Conservation (phyloP, 2,113 vertebrate species). For the Archilochus colubris region DNA sequence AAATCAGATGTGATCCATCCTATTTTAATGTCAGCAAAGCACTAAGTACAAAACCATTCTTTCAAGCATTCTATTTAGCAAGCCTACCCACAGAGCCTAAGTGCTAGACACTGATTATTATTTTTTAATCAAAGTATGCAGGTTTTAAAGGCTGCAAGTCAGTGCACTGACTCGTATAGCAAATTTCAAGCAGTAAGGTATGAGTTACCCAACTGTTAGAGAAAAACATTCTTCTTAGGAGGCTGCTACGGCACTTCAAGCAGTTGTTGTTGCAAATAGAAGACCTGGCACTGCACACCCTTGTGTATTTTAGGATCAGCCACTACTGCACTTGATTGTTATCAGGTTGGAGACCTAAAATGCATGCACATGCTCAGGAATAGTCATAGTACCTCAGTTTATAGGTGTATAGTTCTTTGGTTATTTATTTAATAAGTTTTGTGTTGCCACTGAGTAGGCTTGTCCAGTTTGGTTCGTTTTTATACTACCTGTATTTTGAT, state of each 20-base stretch:
- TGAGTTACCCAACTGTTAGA: background rate
- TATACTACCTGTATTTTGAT: background rate
- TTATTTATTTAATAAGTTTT: background rate
- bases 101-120: background rate
- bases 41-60: background rate
- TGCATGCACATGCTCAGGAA: background rate
- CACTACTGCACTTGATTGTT: background rate
- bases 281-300: background rate
- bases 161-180: background rate
- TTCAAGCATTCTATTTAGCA: background rate
- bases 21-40: background rate
- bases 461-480: background rate
- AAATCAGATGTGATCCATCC: background rate
- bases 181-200: background rate
- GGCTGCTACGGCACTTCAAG: background rate
- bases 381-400: background rate
- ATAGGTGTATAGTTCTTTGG: background rate
- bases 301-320: background rate
- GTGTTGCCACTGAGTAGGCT: background rate
- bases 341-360: background rate
- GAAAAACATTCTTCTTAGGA: background rate
- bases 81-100: background rate
- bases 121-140: background rate
- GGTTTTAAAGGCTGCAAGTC: background rate
- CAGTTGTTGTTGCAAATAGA: background rate